Percentiles rank a stretch among this genome's conserved stretches.
Evolutionary conservation across 2,113 vertebrate species (phyloP).

Genomic region (Zapornia atra): DNA sequence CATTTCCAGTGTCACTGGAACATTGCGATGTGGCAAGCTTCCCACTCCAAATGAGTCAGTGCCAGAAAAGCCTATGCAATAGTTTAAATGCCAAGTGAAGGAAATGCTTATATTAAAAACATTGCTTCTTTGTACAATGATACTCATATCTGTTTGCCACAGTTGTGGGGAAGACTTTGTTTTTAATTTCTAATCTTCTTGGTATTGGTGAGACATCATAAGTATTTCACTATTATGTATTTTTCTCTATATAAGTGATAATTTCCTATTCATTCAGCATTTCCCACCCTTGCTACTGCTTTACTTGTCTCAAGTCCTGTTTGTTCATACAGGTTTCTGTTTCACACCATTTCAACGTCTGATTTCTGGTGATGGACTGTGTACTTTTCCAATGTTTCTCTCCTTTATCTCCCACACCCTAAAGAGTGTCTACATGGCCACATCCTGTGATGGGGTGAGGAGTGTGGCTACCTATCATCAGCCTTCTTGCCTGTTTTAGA

Average conservation of each 20-base stretch:
- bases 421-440: rapidly evolving
- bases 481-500: neutral
- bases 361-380: neutral
- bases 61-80: neutral
- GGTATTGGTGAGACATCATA: neutral
- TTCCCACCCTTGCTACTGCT: neutral
- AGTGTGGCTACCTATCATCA: neutral
- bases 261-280: neutral
- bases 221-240: neutral
- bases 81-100: neutral
- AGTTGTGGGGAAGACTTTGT: neutral
- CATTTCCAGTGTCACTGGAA: neutral
- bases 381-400: neutral
- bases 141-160: neutral
- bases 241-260: neutral
- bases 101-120: neutral
- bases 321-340: neutral
- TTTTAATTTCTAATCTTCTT: neutral
- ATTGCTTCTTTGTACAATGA: neutral
- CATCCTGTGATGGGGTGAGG: rapidly evolving
- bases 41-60: neutral
- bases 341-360: neutral
- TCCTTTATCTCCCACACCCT: neutral
- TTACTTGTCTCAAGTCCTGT: neutral
- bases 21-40: neutral